phyloP scores from a whole-genome alignment of 2,888 invertebrate species.

The Gortyna flavago region DNA sequence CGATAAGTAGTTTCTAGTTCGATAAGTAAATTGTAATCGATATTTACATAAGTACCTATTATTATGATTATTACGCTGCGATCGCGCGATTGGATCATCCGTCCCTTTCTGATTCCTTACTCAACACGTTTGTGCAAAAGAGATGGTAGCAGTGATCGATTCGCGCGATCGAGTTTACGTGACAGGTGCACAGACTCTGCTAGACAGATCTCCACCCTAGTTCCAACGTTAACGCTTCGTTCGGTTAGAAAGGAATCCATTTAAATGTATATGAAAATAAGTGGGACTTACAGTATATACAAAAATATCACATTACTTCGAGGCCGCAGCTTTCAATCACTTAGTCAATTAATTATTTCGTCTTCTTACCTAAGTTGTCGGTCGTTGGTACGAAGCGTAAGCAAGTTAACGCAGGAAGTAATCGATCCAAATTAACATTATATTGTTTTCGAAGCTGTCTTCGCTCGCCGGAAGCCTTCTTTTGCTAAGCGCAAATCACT shows the following conservation, averaged over 20 bases:
- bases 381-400: constrained; percentile 85
- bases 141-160: constrained; percentile 56
- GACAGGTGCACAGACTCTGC: constrained; percentile 73
- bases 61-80: constrained; percentile 72
- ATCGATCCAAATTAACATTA: constrained; percentile 66
- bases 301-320: constrained; percentile 91
- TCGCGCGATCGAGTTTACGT: constrained; percentile 67
- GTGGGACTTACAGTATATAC: constrained; percentile 90
- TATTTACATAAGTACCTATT: constrained; percentile 88
- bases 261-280: constrained; percentile 90
- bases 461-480: constrained; percentile 62
- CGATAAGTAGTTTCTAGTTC: constrained; percentile 75
- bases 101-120: constrained; percentile 52
- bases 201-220: constrained; percentile 75
- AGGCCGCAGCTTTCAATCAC: constrained; percentile 90
- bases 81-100: constrained; percentile 59
- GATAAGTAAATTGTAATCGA: constrained; percentile 83
- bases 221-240: constrained; percentile 84
- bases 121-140: constrained; percentile 57
- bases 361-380: constrained; percentile 86
- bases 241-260: constrained; percentile 87
- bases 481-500: constrained; percentile 74
- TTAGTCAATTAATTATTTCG: constrained; percentile 86
- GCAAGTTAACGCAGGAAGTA: constrained; percentile 82
- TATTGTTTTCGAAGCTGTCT: constrained; percentile 59